A percentile compares a stretch with the other conserved stretches of the same genome.
phyloP scores from a whole-genome alignment of 64 coral and sea anemone genomes.

The Hydrozoanthus tunicans region DNA sequence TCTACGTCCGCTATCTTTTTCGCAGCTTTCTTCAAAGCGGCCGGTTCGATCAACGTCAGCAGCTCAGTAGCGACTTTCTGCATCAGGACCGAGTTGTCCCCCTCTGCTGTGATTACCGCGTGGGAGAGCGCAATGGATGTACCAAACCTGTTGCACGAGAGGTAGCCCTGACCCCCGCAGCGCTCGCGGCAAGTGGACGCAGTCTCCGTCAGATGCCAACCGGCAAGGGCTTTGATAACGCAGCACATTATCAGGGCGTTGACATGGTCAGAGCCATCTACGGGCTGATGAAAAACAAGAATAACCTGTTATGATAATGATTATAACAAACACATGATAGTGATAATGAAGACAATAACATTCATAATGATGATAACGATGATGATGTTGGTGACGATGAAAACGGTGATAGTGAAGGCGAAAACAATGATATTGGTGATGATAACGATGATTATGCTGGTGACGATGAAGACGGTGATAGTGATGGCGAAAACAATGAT shows the following conservation, averaged over 20 bases:
- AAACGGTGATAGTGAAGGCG: too few relatives aligned
- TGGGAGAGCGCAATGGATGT: constrained; percentile 69
- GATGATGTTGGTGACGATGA: too few relatives aligned
- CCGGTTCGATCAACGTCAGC: constrained; percentile 73
- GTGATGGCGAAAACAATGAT: too few relatives aligned
- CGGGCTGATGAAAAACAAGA: constrained; percentile 14
- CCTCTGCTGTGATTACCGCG: constrained; percentile 91
- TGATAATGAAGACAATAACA: background rate
- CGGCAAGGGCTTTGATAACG: constrained; percentile 88
- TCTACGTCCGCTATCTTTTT: constrained; percentile 17
- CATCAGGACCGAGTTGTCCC: constrained; percentile 91
- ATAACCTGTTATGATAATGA: background rate
- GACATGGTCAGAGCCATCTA: constrained; percentile 77
- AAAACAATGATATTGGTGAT: too few relatives aligned
- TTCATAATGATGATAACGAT: too few relatives aligned
- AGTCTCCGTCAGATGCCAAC: constrained; percentile 80
- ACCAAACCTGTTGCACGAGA: constrained; percentile 88
- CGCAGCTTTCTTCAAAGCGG: background rate
- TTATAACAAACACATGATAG: background rate
- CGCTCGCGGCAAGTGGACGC: constrained; percentile 72
- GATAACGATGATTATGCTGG: too few relatives aligned
- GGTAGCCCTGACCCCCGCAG: constrained; percentile 86
- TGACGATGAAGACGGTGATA: too few relatives aligned
- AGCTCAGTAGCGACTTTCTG: constrained; percentile 91
- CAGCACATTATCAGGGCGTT: constrained; percentile 87